These are phyloP conservation scores for Drosophila rellima DNA, from an alignment of 2,888 invertebrate species.

Conservation along the genomic window DNA sequence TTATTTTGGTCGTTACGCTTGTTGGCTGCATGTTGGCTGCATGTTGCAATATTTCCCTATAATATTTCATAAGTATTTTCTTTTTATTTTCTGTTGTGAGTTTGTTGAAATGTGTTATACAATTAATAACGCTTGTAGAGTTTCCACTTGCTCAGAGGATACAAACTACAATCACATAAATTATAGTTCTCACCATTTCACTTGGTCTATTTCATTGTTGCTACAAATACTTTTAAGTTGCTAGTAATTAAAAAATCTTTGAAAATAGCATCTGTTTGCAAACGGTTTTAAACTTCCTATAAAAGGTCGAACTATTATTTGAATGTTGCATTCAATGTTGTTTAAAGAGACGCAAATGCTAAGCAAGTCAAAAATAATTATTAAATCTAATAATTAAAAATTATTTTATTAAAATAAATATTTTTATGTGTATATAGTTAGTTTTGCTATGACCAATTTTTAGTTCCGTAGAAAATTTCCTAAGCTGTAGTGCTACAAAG, in stretches of 20 bases:
- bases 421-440: no score
- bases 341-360: no score
- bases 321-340: no score
- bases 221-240: background rate
- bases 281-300: background rate
- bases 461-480: no score
- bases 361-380: no score
- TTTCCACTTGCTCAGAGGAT: background rate
- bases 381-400: no score
- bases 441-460: no score
- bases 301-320: no score
- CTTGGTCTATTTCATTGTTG: background rate
- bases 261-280: background rate
- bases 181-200: background rate
- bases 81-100: background rate
- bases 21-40: slow-evolving; percentile 43
- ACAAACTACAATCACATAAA: background rate
- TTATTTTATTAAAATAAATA: no score
- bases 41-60: slow-evolving; percentile 18
- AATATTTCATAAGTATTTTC: slow-evolving; percentile 31
- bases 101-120: background rate
- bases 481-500: no score
- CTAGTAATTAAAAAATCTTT: background rate
- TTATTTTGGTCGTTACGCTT: slow-evolving; percentile 53
- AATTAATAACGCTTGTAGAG: background rate